Percentiles rank a stretch among this genome's conserved stretches.
phyloP scores from a whole-genome alignment of 1,140 invertebrate genomes.

The Contarinia nasturtii region DNA sequence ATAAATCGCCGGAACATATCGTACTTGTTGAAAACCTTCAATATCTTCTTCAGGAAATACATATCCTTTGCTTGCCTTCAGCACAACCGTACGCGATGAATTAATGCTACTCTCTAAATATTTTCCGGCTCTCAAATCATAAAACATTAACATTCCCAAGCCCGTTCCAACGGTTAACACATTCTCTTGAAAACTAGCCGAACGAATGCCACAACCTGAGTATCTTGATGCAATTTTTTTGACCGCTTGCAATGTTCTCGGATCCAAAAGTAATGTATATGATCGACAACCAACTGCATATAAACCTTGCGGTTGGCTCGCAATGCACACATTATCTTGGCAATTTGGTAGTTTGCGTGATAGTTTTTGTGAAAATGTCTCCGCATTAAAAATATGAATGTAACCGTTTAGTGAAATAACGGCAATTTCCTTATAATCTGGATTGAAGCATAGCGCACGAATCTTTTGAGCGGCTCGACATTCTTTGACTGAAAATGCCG shows the following conservation, averaged over 20 bases:
- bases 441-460: conserved; percentile 73
- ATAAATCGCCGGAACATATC: conserved; percentile 85
- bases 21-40: conserved; percentile 62
- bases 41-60: conserved; percentile 73
- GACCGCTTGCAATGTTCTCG: conserved; percentile 59
- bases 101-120: conserved; percentile 82
- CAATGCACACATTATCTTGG: conserved; percentile 85
- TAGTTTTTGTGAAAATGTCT: conserved; percentile 59
- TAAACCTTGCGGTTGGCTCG: conserved; percentile 57
- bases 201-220: conserved; percentile 71
- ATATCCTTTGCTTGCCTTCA: conserved; percentile 77
- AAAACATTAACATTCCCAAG: conserved; percentile 80
- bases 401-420: conserved; percentile 83
- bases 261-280: conserved; percentile 76
- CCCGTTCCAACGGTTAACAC: conserved; percentile 87
- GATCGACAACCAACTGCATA: conserved; percentile 89
- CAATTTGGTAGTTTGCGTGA: conserved; percentile 71
- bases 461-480: conserved; percentile 50
- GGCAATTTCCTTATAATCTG: conserved; percentile 68
- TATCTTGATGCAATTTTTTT: conserved; percentile 53
- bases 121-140: conserved; percentile 75
- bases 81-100: conserved; percentile 66
- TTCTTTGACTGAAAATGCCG: conserved; percentile 52
- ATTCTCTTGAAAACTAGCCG: conserved; percentile 74
- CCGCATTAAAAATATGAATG: conserved; percentile 83